Evolutionary conservation across 1,140 invertebrate genomes (phyloP), one percentile per base, ranked within the genome.

Genomic region (Ooceraea biroi): DNA sequence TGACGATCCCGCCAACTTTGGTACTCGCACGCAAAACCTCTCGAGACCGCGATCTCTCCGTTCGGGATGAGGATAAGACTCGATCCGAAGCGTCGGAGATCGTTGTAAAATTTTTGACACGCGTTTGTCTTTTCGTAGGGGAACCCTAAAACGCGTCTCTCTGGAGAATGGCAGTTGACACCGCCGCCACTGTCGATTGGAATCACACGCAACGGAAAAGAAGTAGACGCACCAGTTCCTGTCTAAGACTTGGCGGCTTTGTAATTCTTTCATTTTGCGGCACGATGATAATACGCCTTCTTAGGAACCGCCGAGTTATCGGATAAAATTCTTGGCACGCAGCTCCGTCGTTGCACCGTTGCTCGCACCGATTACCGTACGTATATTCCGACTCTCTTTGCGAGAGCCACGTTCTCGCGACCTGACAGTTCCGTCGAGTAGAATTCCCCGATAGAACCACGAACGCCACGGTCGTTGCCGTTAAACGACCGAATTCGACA

Each of bases 321-420:
- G 22, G 41, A 82, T 36, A 10, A 72, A 71, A 87, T 87, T 84
- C 85, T 58, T 61, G 73, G 55, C 86, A 83, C 84, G 78, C 30
- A 44, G 66, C 73, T 46, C 22, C 57, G 57, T 61, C 57, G 57
- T 61, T 87, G 85, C 85, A 88, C 82, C 86, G 73, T 88, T 88
- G 84, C 22, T 69, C 52, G 84, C 65, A 46, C 46, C 27, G 80
- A 44, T 74, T 19, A 30, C 44, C 63, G 8, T n/a, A 52, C 8
- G 19, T 46, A 48, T 46, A n/a, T 74, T 68, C 36, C 55, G n/a
- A 46, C 36, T n/a, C 22, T 7, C 74, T 72, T 66, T 68, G 50
- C 60, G n/a, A 27, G 8, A 52, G n/a, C 22, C 48, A 44, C 68
- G 50, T 60, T 27, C 36, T 61, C 5, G 11, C 63, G 30, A 65